phyloP scores from a whole-genome alignment of 2,888 invertebrate species.

The Drosophila vallismaia region DNA sequence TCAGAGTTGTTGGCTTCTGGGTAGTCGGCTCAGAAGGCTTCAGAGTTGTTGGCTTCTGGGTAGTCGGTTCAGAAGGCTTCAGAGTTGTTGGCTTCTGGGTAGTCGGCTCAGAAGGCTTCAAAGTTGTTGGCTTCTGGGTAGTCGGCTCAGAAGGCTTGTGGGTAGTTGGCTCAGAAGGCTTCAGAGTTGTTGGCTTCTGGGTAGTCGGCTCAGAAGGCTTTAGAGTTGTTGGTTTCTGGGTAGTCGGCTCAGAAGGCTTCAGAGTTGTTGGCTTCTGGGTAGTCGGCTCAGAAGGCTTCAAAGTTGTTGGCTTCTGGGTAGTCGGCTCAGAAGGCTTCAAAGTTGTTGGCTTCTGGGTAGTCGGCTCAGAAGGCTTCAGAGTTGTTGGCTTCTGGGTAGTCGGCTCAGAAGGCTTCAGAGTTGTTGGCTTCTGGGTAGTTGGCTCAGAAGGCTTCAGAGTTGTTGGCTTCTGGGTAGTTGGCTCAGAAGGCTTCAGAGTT shows the following conservation, averaged over 20 bases:
- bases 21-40: background rate
- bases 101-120: background rate
- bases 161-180: conserved; percentile 2
- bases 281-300: background rate
- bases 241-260: background rate
- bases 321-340: background rate
- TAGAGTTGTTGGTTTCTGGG: background rate
- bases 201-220: conserved; percentile 6
- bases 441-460: background rate
- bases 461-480: background rate
- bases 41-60: background rate
- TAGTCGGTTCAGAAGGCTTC: background rate
- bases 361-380: background rate
- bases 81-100: conserved; percentile 7
- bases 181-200: conserved; percentile 6
- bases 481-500: background rate
- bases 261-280: background rate
- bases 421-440: background rate
- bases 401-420: background rate
- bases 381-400: background rate
- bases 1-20: background rate
- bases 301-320: conserved; percentile 1
- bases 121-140: background rate
- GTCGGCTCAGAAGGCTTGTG: background rate
- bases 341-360: background rate